A percentile compares a stretch with the other conserved stretches of the same genome.
These are phyloP conservation scores for Shargacucullia verbasci DNA, from an alignment of 2,888 invertebrate genomes.

Conservation along the genomic window DNA sequence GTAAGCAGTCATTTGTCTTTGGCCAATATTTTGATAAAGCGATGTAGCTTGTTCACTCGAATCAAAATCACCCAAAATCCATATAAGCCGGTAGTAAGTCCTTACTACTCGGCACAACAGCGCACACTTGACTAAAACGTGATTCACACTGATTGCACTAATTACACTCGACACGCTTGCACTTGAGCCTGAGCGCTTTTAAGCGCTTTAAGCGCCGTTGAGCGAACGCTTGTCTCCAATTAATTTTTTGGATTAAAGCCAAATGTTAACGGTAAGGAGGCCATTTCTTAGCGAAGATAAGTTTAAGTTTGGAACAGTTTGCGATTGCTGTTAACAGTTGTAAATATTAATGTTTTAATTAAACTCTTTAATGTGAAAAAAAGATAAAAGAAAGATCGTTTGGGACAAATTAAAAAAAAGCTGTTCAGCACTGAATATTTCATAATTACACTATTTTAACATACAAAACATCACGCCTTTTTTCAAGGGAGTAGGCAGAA, in stretches of 20 bases:
- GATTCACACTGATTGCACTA: slow-evolving; percentile 82
- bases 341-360: slow-evolving; percentile 23
- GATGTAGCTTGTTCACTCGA: too few species aligned
- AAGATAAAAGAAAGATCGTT: too few species aligned
- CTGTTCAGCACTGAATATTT: too few species aligned
- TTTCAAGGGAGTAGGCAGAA: too few species aligned
- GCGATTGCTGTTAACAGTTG: slow-evolving; percentile 14
- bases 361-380: too few species aligned
- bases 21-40: too few species aligned
- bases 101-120: slow-evolving; percentile 66
- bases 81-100: slow-evolving; percentile 47
- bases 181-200: slow-evolving; percentile 58
- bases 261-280: slow-evolving; percentile 64
- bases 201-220: slow-evolving; percentile 59
- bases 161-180: slow-evolving; percentile 74
- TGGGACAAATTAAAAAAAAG: too few species aligned
- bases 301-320: slow-evolving; percentile 37
- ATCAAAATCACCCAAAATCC: slow-evolving; percentile 16
- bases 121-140: slow-evolving; percentile 76
- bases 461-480: too few species aligned
- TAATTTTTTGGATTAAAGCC: slow-evolving; percentile 84
- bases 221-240: slow-evolving; percentile 73
- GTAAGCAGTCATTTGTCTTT: too few species aligned
- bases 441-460: too few species aligned
- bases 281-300: slow-evolving; percentile 48